Conservation (phyloP, 1,140 invertebrate genomes). For the Oryctes rhinoceros region DNA sequence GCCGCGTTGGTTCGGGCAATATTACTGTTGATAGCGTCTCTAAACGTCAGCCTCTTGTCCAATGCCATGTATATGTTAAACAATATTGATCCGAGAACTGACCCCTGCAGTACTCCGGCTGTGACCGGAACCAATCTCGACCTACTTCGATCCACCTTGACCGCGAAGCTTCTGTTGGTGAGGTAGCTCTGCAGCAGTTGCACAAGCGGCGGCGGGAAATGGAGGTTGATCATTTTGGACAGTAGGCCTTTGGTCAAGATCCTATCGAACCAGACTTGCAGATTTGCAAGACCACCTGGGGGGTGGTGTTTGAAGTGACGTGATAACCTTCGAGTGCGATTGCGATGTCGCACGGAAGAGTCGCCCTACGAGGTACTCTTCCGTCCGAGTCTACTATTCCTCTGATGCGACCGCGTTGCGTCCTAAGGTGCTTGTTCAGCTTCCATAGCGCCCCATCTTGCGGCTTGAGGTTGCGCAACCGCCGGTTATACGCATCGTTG, state of each 20-base stretch:
- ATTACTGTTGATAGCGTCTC: too few relatives aligned
- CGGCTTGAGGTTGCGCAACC: not conserved
- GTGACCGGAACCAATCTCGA: conserved; percentile 35
- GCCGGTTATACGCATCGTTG: not conserved
- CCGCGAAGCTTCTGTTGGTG: conserved; percentile 41
- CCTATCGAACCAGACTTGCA: too few relatives aligned
- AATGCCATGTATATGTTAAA: conserved; percentile 46
- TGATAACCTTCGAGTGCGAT: not conserved
- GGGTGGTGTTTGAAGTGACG: not conserved
- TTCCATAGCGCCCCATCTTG: not conserved
- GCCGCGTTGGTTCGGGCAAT: too few relatives aligned
- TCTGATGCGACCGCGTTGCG: not conserved
- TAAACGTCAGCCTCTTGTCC: too few relatives aligned
- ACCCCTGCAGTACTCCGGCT: conserved; percentile 53
- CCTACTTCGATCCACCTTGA: conserved; percentile 31
- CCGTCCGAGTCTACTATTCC: not conserved
- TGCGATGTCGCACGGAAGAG: too few relatives aligned
- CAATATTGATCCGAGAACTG: conserved; percentile 46
- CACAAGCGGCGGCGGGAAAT: conserved; percentile 40
- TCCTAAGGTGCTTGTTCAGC: not conserved
- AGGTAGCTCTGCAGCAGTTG: conserved; percentile 42
- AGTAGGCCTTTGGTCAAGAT: conserved; percentile 50
- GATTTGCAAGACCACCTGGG: too few relatives aligned
- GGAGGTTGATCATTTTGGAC: conserved; percentile 44
- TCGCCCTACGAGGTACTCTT: too few relatives aligned